Evolutionary conservation across 1,140 invertebrate species (phyloP).

Genomic region (Drosophila nebulosa): DNA sequence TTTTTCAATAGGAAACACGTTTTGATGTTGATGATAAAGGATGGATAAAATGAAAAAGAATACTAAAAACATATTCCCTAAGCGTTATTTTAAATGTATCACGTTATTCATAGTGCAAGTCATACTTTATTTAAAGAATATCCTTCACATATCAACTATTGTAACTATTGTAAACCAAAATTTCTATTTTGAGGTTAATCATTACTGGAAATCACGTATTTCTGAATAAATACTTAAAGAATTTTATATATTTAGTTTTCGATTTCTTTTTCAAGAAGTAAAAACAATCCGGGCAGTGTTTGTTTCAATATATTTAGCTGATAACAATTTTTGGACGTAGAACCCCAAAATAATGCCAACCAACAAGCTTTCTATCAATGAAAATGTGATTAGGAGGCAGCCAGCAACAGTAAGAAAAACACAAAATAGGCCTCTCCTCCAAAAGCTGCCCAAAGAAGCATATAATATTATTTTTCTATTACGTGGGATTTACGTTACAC

Average conservation of each 20-base stretch:
- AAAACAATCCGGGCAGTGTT: not conserved
- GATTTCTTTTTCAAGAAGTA: not conserved
- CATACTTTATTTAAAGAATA: too few relatives aligned
- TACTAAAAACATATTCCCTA: too few relatives aligned
- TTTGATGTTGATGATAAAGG: too few relatives aligned
- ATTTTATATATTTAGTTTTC: not conserved
- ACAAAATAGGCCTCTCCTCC: too few relatives aligned
- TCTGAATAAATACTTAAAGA: not conserved
- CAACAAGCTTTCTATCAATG: not conserved
- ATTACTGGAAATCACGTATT: too few relatives aligned
- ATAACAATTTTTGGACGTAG: not conserved
- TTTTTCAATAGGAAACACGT: too few relatives aligned
- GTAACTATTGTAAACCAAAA: too few relatives aligned
- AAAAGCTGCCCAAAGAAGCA: not conserved
- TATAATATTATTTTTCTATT: slow-evolving; percentile 41
- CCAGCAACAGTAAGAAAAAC: not conserved
- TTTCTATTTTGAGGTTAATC: too few relatives aligned
- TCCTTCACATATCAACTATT: too few relatives aligned
- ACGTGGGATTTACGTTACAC: slow-evolving; percentile 63
- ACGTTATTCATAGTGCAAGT: too few relatives aligned
- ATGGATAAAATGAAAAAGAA: too few relatives aligned
- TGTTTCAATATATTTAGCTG: not conserved
- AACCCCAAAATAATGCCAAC: not conserved
- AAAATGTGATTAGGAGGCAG: not conserved
- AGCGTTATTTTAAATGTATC: too few relatives aligned